phyloP scores from a whole-genome alignment of 1,140 invertebrate species.

The Lordiphosa mommai region DNA sequence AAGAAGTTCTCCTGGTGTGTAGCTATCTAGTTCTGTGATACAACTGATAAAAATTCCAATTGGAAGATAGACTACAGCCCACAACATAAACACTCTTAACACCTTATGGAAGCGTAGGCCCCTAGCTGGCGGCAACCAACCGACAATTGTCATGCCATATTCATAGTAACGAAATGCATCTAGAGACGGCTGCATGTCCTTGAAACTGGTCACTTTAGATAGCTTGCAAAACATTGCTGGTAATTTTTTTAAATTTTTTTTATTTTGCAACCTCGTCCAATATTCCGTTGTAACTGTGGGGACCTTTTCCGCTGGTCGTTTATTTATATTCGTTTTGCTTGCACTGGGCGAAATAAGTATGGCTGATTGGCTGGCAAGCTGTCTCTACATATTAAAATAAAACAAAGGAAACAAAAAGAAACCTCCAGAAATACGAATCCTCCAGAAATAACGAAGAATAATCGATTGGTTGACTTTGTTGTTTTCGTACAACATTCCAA shows the following conservation, averaged over 20 bases:
- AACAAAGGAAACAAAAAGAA: too few relatives aligned
- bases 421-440: too few relatives aligned
- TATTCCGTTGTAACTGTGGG: too few relatives aligned
- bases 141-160: neutral
- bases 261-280: neutral
- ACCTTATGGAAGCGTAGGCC: neutral
- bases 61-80: constrained; percentile 15
- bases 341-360: too few relatives aligned
- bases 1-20: constrained; percentile 24
- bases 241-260: too few relatives aligned
- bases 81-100: neutral
- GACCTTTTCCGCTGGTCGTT: too few relatives aligned
- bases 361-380: too few relatives aligned
- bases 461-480: too few relatives aligned
- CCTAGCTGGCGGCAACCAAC: neutral
- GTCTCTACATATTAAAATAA: too few relatives aligned
- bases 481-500: too few relatives aligned
- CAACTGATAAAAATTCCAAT: constrained; percentile 24
- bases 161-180: neutral
- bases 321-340: too few relatives aligned
- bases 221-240: neutral
- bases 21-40: constrained; percentile 16
- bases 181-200: neutral
- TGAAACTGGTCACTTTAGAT: neutral
- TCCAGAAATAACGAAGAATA: too few relatives aligned